Evolutionary conservation across 2,888 invertebrate genomes (phyloP), one percentile per base, ranked within the genome.

Genomic region (Cynaeus angustus): DNA sequence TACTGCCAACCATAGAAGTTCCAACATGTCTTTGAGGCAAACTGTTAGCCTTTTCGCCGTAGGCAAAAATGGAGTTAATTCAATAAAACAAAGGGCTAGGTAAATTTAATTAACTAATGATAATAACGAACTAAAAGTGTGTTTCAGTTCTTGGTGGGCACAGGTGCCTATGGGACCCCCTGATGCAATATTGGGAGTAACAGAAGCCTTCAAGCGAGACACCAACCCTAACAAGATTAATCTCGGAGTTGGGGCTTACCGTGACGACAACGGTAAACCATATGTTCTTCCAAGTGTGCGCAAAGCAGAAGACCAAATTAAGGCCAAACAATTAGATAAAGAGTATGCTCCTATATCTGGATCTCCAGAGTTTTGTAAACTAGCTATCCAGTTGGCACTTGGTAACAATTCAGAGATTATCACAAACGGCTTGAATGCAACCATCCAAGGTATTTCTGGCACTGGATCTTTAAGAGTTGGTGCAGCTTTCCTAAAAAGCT

Each of bases 231-330:
- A 96, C 78, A 99, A 99, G 86, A 94, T 99, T 72, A 99, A 99
- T 86, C 90, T 99, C 56, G 98, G 98, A 70, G 97, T 92, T 2
- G 97, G 97, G 70, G 98, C 99, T 6, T 99, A 99, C 86, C 90
- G 99, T 77, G 98, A 99, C 85, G 99, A 99, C 83, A 91, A 94
- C 81, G 98, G 98, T 59, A 98, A 99, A 87, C 99, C 99, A 1
- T 98, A 91, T 85, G 91, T 99, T 13, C 88, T 99, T 66, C 96
- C 97, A 14, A 93, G 93, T 84, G 98, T 99, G 16, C 88, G 86
- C 71, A 89, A 90, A 88, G 98, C 99, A 3, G 98, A 98, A 85
- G 89, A 93, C 72, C 88, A 89, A 50, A 82, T 99, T 7, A 82
- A 87, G 70, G 81, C 85, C 0, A 91, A 91, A 79, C 86, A 87